Evolutionary conservation across 2,797 vertebrate genomes (phyloP), one percentile per base, ranked within the genome.

Genomic region (Platyrinchus mystaceus): DNA sequence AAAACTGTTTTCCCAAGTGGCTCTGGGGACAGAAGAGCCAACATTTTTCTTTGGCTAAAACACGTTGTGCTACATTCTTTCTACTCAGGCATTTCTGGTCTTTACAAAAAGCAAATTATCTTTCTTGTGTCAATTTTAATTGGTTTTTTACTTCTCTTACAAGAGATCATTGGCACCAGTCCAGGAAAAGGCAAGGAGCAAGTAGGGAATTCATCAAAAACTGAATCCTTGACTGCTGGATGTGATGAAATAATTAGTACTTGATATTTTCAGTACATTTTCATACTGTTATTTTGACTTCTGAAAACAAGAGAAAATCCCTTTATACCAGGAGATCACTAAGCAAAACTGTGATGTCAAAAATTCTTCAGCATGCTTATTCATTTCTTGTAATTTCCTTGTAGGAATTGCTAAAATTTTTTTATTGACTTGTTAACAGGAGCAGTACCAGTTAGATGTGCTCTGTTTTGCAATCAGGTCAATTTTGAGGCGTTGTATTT

Each of bases 201-300:
- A 93, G 28, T 16, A 53, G 74, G 89, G 93, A 94, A 96, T 97
- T 95, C 56, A 89, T 97, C 87, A 93, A 84, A 97, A 96, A 89
- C 75, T 55, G 81, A 90, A 90, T 96, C 71, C 60, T 58, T 83
- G 91, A 95, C 95, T 93, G 59, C 85, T 94, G 46, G 34, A 93
- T 87, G 92, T 96, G 95, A 95, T 96, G 63, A 95, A 94, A 95
- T 97, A 96, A 97, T 97, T 96, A 97, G 85, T 91, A 80, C 66
- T 88, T 94, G 67, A 89, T 96, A 89, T 68, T 91, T 93, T 87
- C 66, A 47, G 2, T 90, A 68, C 37, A 32, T 73, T 77, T 94
- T 90, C 21, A 37, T 74, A 1, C 30, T 66, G 9, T 86, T 93
- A 44, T 74, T 93, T 92, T 80, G 68, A 78, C 70, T 93, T 88